Base-by-base conservation (phyloP, 2,888 invertebrate genomes). In the Oscheius onirici region DNA sequence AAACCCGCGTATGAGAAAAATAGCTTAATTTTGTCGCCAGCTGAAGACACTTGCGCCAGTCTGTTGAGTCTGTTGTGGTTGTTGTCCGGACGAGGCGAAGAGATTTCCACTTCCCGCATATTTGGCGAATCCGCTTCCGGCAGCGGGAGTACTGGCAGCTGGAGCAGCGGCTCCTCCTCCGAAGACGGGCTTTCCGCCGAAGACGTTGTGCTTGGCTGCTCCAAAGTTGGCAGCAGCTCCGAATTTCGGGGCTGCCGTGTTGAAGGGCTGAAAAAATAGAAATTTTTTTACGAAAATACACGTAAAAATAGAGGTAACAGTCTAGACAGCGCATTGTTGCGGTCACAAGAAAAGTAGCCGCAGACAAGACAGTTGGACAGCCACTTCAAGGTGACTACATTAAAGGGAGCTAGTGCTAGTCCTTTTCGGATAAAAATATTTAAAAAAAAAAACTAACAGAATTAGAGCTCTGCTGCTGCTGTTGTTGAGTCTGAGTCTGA, bases 91-190 rank as follows among this genome's bases (percentile, higher is more conserved):
- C 13, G 13, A 2, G 20, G 17, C 40, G 20, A 58, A 58, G 6
- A 58, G n/a, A 58, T 41, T 58, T 40, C 58, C 58, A 11, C 17
- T 40, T 17, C 46, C 46, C 20, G 24, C 40, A 17, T 61, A 63
- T 49, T 63, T 63, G 17, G 63, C 63, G 17, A 63, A 63, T n/a
- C 63, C 63, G 2, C 63, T 49, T 6, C 63, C 63, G 5, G 49
- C 63, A 2, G 63, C 26, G 1, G 63, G 63, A 8, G n/a, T 28
- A 6, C 0, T 22, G 17, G 49, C 6, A 6, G 17, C 63, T 26
- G 49, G 20, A 11, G 41, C 41, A 17, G 26, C 15, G 17, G 61
- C 46, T 43, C 26, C 24, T 46, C 63, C 46, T 24, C 28, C 63
- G 26, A 63, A 63, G 26, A 24, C 10, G 5, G 63, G 63, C 49